Conservation (phyloP, 2,113 vertebrate genomes). For the Caranx ignobilis region DNA sequence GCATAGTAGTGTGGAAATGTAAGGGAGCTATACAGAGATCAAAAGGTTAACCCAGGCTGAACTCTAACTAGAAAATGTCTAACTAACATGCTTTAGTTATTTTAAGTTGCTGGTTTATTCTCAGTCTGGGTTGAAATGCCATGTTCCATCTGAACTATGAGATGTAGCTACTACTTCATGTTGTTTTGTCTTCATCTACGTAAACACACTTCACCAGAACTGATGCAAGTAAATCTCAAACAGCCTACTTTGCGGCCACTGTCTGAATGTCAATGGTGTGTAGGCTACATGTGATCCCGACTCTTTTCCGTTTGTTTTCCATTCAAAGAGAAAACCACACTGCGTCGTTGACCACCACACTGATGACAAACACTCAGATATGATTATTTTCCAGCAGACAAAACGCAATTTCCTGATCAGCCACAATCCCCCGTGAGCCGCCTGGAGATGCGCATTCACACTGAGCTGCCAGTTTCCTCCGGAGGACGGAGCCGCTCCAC, state of each 20-base stretch:
- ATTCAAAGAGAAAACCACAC: background rate
- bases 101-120: background rate
- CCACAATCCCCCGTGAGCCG: conserved; percentile 15
- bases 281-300: no score
- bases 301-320: background rate
- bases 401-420: conserved; percentile 33
- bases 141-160: background rate
- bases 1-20: background rate
- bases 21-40: background rate
- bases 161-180: background rate
- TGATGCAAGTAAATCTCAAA: background rate
- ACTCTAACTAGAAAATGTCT: background rate
- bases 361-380: conserved; percentile 15
- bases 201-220: background rate
- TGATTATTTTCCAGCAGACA: conserved; percentile 22
- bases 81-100: no score
- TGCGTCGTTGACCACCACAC: background rate
- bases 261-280: background rate
- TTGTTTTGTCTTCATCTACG: background rate
- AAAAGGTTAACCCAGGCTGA: background rate
- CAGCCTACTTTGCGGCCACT: background rate
- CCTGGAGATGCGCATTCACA: conserved; percentile 29
- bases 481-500: conserved; percentile 57
- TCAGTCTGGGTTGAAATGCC: no score
- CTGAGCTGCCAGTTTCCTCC: conserved; percentile 52